Evolutionary conservation across 53 echinoderm and acorn worm genomes (phyloP).

Genomic region (Paracentrotus lividus): DNA sequence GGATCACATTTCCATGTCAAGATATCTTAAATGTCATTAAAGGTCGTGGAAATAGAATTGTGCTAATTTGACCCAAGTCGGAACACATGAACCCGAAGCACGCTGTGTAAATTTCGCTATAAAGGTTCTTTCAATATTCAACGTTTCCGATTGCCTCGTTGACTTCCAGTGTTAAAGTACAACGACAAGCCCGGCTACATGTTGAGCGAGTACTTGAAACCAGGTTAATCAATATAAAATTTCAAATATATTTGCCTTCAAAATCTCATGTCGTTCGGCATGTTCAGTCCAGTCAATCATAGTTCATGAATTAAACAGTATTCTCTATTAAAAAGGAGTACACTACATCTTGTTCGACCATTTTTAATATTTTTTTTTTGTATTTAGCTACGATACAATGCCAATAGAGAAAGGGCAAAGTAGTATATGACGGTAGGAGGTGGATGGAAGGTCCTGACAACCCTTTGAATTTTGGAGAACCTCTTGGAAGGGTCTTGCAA

Average conservation of each 20-base stretch:
- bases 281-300: too few relatives aligned
- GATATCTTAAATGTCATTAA: conserved; percentile 27
- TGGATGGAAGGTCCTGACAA: too few relatives aligned
- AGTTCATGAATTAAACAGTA: too few relatives aligned
- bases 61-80: not conserved
- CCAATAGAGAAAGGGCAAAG: too few relatives aligned
- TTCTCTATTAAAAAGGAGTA: too few relatives aligned
- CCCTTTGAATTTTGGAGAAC: not conserved
- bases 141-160: not conserved
- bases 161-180: not conserved
- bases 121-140: not conserved
- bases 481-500: not conserved
- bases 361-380: too few relatives aligned
- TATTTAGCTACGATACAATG: too few relatives aligned
- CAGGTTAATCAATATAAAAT: too few relatives aligned
- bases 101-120: not conserved
- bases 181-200: not conserved
- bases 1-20: conserved; percentile 3
- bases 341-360: too few relatives aligned
- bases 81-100: not conserved
- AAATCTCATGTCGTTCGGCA: too few relatives aligned
- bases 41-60: not conserved
- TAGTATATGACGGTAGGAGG: too few relatives aligned
- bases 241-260: too few relatives aligned
- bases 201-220: not conserved